Base-by-base conservation (phyloP, 1,140 invertebrate genomes). In the Gonioctena quinquepunctata region DNA sequence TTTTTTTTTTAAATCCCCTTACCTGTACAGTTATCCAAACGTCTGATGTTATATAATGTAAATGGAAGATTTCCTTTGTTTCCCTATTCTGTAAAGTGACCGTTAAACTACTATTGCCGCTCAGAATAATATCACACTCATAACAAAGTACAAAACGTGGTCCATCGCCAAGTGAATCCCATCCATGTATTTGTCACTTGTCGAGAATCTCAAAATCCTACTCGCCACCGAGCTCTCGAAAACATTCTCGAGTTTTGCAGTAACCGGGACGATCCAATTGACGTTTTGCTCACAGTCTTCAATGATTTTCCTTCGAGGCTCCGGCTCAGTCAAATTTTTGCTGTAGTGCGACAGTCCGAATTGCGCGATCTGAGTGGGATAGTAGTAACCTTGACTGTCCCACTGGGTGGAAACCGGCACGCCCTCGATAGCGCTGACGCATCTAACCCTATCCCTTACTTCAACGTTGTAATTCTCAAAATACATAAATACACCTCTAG, bases 391-490 rank as follows among this genome's bases (percentile, higher is more conserved):
- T 54, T 90, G 88, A 21, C 91, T 92, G 70, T 96, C 93, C 97
- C 97, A 99, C 80, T 99, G 97, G 0, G 92, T 96, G 1, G 95
- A 97, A 33, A 99, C 90, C 0, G 97, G 96, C 6, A 98, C 95
- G 66, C 94, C 95, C 80, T 97, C 93, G 11, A 89, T 90, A 0
- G 93, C 96, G 83, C 93, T 96, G 72, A 99, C 92, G 82, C 96
- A 98, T 85, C 98, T 97, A 0, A 99, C 97, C 56, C 97, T 85
- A 76, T 98, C 96, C 42, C 97, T 87, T 0, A 92, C 92, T 85
- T 99, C 97, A 0, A 99, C 97, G 84, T 98, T 98, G 83, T 98
- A 99, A 83, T 97, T 96, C 80, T 97, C 95, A 86, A 99, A 99
- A 72, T 96, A 96, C 84, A 97, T 94, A 82, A 96, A 99, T 0